These are phyloP conservation scores for Ophiothrix spiculata DNA, from an alignment of 35 echinoderm and acorn worm genomes.

Conservation along the genomic window DNA sequence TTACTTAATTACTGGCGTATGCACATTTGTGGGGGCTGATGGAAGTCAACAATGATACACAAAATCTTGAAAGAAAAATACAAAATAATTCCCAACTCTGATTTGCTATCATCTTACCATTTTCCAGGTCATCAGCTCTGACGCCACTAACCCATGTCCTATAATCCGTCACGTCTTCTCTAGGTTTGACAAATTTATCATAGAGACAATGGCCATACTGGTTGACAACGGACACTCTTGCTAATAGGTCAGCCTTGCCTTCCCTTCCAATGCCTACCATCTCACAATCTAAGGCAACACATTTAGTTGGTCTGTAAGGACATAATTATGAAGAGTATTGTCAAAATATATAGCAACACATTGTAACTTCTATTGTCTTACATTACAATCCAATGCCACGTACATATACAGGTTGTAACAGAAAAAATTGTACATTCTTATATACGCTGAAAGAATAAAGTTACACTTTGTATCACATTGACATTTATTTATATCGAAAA, in stretches of 20 bases:
- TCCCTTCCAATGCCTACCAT: slow-evolving; percentile 87
- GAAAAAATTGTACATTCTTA: no score
- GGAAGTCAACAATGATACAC: no score
- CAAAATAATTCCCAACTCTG: no score
- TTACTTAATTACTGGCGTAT: no score
- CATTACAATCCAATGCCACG: no score
- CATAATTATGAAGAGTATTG: not conserved
- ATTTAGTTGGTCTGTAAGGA: slow-evolving; percentile 70
- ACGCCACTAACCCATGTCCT: slow-evolving; percentile 88
- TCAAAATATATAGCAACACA: slow-evolving; percentile 15
- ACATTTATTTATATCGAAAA: no score
- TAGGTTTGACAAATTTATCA: slow-evolving; percentile 86
- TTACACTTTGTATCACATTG: no score
- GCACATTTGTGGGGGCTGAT: no score
- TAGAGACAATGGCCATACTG: slow-evolving; percentile 86
- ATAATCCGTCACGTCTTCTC: slow-evolving; percentile 80
- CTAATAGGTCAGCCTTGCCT: slow-evolving; percentile 65
- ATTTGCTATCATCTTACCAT: slow-evolving; percentile 38
- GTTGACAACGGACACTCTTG: slow-evolving; percentile 94
- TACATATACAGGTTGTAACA: no score
- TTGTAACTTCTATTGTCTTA: slow-evolving; percentile 41
- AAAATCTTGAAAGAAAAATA: no score
- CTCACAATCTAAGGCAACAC: slow-evolving; percentile 91
- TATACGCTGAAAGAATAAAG: no score
- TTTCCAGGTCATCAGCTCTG: slow-evolving; percentile 50